These are phyloP conservation scores for Mallateleia sp. DNA, from an alignment of 2,888 invertebrate genomes.

Conservation along the genomic window DNA sequence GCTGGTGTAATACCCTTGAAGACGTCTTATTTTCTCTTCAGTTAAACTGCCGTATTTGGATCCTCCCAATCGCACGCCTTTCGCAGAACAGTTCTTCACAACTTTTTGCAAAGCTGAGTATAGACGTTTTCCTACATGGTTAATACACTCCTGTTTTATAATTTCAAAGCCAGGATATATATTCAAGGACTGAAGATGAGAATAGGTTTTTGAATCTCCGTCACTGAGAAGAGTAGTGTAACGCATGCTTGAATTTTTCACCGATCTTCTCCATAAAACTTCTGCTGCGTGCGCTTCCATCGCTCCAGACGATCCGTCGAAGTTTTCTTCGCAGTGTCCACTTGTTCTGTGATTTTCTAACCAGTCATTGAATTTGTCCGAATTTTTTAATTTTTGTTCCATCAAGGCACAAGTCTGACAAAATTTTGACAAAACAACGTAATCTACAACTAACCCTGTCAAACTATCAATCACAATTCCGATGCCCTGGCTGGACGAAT, in stretches of 20 bases:
- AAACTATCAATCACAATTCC: conserved; percentile 55
- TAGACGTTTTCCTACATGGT: conserved; percentile 16
- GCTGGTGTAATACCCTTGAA: conserved; percentile 45
- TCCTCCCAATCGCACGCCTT: conserved; percentile 1
- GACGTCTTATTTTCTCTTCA: conserved; percentile 42
- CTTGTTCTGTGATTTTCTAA: conserved; percentile 4
- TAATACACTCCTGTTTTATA: conserved; percentile 14
- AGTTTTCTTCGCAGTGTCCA: conserved; percentile 40
- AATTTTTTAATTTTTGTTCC: neutral
- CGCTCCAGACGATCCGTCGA: conserved; percentile 6
- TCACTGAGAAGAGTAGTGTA: conserved; percentile 15
- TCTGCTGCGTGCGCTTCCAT: conserved; percentile 41
- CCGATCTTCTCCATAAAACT: conserved; percentile 15
- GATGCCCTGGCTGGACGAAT: no score
- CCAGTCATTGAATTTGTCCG: conserved; percentile 21
- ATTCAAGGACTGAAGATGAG: neutral
- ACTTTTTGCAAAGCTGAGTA: conserved; percentile 22
- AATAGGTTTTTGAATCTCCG: conserved; percentile 9
- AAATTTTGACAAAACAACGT: conserved; percentile 47
- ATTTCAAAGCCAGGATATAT: neutral
- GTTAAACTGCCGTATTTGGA: conserved; percentile 10
- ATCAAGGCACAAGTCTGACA: conserved; percentile 23
- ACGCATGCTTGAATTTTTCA: neutral
- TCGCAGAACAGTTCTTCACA: conserved; percentile 8
- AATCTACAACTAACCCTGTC: conserved; percentile 66